These are phyloP conservation scores for Delphinapterus leucas DNA, from an alignment of 2,113 vertebrate genomes.

Conservation along the genomic window DNA sequence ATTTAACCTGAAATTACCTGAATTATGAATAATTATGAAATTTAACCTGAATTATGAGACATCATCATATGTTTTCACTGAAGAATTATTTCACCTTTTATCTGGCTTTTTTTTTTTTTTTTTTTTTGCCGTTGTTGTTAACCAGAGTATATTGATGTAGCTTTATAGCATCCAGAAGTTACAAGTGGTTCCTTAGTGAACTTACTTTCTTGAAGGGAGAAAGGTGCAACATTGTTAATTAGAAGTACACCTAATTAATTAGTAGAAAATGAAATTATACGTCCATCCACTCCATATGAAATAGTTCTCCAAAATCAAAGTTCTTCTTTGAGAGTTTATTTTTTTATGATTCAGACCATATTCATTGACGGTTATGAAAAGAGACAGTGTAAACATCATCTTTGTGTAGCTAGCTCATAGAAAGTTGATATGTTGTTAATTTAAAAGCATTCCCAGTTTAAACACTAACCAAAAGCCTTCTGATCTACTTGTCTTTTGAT, in stretches of 20 bases:
- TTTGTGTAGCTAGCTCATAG: slow-evolving; percentile 6
- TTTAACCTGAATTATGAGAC: neutral
- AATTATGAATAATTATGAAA: neutral
- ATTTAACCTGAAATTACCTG: neutral
- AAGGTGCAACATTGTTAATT: neutral
- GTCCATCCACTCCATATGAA: neutral
- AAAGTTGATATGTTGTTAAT: slow-evolving; percentile 31
- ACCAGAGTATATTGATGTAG: neutral
- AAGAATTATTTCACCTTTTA: neutral
- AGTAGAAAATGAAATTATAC: neutral
- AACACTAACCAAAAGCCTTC: slow-evolving; percentile 41
- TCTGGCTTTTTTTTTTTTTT: neutral
- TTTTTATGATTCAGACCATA: neutral
- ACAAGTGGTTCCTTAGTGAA: neutral
- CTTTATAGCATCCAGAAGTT: neutral
- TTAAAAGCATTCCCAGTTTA: slow-evolving; percentile 23
- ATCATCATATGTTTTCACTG: neutral
- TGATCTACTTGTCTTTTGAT: slow-evolving; percentile 31
- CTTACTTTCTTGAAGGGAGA: neutral
- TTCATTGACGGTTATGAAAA: slow-evolving; percentile 2
- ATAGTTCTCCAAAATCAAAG: neutral
- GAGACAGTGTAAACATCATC: neutral
- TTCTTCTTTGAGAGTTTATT: neutral
- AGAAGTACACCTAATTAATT: neutral
- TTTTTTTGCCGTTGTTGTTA: neutral